phyloP scores from a whole-genome alignment of 2,797 vertebrate species.

The Anabas testudineus region DNA sequence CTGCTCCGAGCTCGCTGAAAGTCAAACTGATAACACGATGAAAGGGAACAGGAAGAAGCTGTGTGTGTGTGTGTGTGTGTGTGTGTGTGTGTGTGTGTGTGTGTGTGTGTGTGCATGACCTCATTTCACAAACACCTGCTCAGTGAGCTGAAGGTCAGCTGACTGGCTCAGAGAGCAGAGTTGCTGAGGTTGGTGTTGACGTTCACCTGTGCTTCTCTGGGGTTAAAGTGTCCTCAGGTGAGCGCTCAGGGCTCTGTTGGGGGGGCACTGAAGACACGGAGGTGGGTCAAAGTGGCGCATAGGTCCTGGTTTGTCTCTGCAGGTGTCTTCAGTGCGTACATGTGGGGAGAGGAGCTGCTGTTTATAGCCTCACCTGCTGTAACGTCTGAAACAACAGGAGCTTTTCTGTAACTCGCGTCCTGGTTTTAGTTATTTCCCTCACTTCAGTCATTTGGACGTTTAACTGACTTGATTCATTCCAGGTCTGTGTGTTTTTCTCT shows the following conservation, averaged over 20 bases:
- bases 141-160: constrained; percentile 36
- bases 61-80: constrained; percentile 13
- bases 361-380: not conserved
- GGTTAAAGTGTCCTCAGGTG: constrained; percentile 20
- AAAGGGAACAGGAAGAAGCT: constrained; percentile 27
- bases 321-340: not conserved
- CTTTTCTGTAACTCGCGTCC: no score
- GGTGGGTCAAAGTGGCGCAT: not conserved
- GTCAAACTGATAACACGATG: constrained; percentile 17
- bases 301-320: constrained; percentile 18
- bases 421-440: not conserved
- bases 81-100: constrained; percentile 23
- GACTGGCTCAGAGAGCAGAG: not conserved
- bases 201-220: constrained; percentile 1
- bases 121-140: constrained; percentile 53
- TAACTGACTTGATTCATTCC: not conserved
- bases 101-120: constrained; percentile 18
- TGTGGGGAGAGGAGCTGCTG: not conserved
- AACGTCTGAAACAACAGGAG: not conserved
- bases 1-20: not conserved
- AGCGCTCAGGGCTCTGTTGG: not conserved
- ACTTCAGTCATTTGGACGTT: not conserved
- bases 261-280: not conserved
- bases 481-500: no score
- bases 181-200: constrained; percentile 5